Conservation (phyloP, 30 jellyfish, hydroid and myxozoan species). For the Cassiopea andromeda region DNA sequence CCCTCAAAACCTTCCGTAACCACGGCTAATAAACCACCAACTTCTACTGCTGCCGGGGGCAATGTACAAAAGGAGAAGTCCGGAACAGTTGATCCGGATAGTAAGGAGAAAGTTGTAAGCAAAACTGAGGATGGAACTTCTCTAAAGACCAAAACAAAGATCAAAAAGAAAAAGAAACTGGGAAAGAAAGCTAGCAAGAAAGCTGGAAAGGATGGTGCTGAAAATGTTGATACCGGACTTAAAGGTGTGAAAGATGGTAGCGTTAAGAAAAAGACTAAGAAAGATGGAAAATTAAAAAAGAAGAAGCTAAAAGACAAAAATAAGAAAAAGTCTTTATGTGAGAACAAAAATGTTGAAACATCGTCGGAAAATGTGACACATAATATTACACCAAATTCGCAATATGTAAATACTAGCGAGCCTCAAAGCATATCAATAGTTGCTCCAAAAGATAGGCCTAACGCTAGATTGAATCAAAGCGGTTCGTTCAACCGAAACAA, state of each 20-base stretch:
- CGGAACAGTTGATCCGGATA: background rate
- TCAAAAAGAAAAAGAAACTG: constrained; percentile 22
- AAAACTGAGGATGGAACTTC: background rate
- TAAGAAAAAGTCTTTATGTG: background rate
- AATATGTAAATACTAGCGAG: background rate
- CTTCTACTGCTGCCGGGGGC: background rate
- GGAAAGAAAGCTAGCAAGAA: constrained; percentile 27
- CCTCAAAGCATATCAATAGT: constrained; percentile 18
- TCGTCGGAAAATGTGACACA: background rate
- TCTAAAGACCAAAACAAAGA: constrained; percentile 5
- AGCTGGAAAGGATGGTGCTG: background rate
- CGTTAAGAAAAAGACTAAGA: constrained; percentile 35
- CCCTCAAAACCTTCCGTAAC: constrained; percentile 6
- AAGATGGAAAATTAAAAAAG: constrained; percentile 9
- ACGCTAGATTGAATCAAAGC: background rate
- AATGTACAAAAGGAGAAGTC: background rate
- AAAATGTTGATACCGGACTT: background rate
- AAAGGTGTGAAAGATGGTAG: background rate
- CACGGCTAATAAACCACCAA: background rate
- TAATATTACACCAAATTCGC: background rate
- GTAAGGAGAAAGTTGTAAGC: background rate
- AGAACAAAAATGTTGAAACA: background rate
- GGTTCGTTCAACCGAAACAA: background rate
- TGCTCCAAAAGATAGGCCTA: constrained; percentile 35
- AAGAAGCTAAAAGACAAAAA: background rate